Evolutionary conservation across 37 sponge, comb jelly and placozoan species (phyloP).

Genomic region (Agelas oroides): DNA sequence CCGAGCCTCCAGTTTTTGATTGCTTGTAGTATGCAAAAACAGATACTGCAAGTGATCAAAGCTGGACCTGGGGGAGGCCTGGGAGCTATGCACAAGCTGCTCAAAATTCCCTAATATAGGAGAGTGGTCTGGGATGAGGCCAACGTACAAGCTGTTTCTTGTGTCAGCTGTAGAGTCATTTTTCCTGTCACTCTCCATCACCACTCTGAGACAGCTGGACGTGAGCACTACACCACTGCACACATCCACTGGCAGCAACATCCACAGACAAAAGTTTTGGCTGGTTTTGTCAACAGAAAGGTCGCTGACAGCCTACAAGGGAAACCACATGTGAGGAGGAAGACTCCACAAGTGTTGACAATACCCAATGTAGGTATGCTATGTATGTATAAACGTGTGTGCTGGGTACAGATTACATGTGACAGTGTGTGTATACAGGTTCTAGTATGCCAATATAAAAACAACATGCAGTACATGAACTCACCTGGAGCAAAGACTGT

Average conservation of each 20-base stretch:
- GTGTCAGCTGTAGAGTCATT: not conserved
- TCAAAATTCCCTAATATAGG: not conserved
- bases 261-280: conserved; percentile 21
- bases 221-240: not conserved
- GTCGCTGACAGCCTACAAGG: no score
- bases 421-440: not conserved
- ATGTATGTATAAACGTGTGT: no score
- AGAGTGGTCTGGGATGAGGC: not conserved
- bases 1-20: no score
- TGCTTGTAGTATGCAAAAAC: no score
- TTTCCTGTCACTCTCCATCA: not conserved
- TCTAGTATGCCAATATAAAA: no score
- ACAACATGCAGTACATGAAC: no score
- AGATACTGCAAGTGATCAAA: no score
- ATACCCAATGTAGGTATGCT: no score
- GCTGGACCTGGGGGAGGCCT: no score
- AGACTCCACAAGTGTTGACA: not conserved
- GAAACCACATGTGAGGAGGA: no score
- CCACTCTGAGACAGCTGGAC: not conserved
- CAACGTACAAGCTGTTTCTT: no score
- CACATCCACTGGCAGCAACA: conserved; percentile 8
- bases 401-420: not conserved
- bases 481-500: not conserved
- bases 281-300: not conserved
- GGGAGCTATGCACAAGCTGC: no score